Base-by-base conservation (phyloP, 2,113 vertebrate genomes). In the Sminthopsis crassicaudata region DNA sequence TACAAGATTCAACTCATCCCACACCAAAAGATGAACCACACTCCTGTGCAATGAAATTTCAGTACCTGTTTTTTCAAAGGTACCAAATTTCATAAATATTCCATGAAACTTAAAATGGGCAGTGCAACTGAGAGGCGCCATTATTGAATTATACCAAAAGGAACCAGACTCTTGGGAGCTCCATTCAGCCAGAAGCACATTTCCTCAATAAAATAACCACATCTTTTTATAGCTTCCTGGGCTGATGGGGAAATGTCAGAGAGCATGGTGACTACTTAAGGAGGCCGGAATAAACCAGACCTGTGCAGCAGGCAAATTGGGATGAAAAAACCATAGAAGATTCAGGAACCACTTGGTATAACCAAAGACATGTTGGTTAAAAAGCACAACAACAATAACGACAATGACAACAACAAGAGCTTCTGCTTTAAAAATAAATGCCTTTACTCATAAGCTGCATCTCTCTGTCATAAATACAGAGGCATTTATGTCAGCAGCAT, bases 1-100 rank as follows among this genome's bases (percentile, higher is more conserved):
- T 42, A 97, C 89, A 96, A 97, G 91, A 97, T 97, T 97, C 98
- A 98, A 97, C 96, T 96, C 98, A 98, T 94, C 93, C 96, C 97
- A 98, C 97, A 97, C 98, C 96, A 96, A 97, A 97, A 96, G 95
- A 98, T 97, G 95, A 96, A 88, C 67, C 95, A 97, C 98, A 92
- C 46, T 91, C 97, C 92, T 96, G 97, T 95, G 96, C 97, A 97
- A 97, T 91, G 94, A 96, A 96, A 98, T 95, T 93, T 93, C 96
- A 97, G 95, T 90, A 96, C 22, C 92, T 95, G 97, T 96, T 98
- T 96, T 96, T 95, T 95, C 97, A 97, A 95, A 30, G 36, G 96
- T 90, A 51, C 57, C 96, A n/a, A 94, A 94, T 96, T 94, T 94
- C 46, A 97, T 92, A 97, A 97, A 90, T 92, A 96, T 89, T 96